Base-by-base conservation (phyloP, 2,888 invertebrate species). In the Sialis fuliginosa region DNA sequence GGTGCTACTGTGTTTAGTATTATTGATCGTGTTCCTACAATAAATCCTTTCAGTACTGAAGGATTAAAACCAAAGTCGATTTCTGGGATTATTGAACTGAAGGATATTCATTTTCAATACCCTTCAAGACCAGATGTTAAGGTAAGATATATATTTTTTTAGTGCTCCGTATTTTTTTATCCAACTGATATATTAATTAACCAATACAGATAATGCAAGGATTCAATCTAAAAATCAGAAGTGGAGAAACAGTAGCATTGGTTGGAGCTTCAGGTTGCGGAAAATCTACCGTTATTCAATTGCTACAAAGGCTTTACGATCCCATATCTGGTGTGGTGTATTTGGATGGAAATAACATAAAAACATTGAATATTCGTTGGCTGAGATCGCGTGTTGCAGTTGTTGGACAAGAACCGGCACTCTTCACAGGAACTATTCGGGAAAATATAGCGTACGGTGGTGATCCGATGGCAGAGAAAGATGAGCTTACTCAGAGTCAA, bases 401-500 rank as follows among this genome's bases (percentile, higher is more conserved):
- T 5, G 90, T 91, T 9, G 84, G 87, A 0, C 91, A 91, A 62
- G 91, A 91, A 55, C 91, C 89, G 0, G 80, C 85, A 8, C 70
- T 91, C 5, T 91, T 91, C 62, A 82, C 83, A 55, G 79, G 84
- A 6, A 78, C 78, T 32, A 87, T 92, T 51, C 71, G 68, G 37
- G 82, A 85, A 52, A 88, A 88, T 60, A 87, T 88, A 53, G 76
- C 83, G 45, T 81, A 86, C 65, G 91, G 91, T 48, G 74, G 77
- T 48, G 74, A 77, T 55, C 77, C 77, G 22, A 62, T 64, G 12
- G 76, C 78, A 52, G 76, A 74, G 0, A 72, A 78, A 48, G 70
- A 72, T 45, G 82, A 84, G 4, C 22, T 22, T 22, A 22, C 22
- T 22, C 72, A 78, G 48, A 70, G 72, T 45, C 82, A 83, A 56